Conservation (phyloP, 2,888 invertebrate genomes). For the Drosophila borborema region DNA sequence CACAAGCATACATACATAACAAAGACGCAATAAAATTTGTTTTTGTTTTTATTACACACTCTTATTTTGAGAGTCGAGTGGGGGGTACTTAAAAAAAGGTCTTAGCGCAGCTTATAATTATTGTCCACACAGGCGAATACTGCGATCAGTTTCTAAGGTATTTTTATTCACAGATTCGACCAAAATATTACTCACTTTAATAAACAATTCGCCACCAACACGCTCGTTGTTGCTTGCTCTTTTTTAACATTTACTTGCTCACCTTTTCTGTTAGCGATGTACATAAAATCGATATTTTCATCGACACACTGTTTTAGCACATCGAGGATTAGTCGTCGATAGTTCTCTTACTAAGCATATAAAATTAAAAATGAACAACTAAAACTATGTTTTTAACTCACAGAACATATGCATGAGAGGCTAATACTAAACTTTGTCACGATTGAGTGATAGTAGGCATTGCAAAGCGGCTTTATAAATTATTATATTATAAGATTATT, state of each 20-base stretch:
- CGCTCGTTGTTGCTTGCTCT: constrained; percentile 35
- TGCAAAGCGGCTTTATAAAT: too few relatives aligned
- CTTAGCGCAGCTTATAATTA: constrained; percentile 10
- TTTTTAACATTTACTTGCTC: constrained; percentile 38
- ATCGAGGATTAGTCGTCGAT: constrained; percentile 15
- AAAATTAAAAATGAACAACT: too few relatives aligned
- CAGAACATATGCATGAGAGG: too few relatives aligned
- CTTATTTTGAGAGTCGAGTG: constrained; percentile 16
- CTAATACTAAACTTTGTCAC: too few relatives aligned
- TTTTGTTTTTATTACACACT: constrained; percentile 68
- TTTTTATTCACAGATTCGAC: constrained; percentile 23
- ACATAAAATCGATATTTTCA: constrained; percentile 11
- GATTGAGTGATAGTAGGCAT: too few relatives aligned
- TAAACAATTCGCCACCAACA: constrained; percentile 46
- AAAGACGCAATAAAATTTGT: constrained; percentile 62
- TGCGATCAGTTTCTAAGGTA: constrained; percentile 9
- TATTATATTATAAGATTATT: too few relatives aligned
- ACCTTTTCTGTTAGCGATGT: constrained; percentile 28
- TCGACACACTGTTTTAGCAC: neutral
- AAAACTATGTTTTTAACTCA: too few relatives aligned
- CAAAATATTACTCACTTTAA: constrained; percentile 49
- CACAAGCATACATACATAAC: constrained; percentile 17
- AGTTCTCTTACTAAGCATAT: neutral
- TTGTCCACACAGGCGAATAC: constrained; percentile 4
- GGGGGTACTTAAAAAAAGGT: constrained; percentile 41